Evolutionary conservation across 2,797 vertebrate species (phyloP), one percentile per base, ranked within the genome.

Genomic region (Pipistrellus pipistrellus): DNA sequence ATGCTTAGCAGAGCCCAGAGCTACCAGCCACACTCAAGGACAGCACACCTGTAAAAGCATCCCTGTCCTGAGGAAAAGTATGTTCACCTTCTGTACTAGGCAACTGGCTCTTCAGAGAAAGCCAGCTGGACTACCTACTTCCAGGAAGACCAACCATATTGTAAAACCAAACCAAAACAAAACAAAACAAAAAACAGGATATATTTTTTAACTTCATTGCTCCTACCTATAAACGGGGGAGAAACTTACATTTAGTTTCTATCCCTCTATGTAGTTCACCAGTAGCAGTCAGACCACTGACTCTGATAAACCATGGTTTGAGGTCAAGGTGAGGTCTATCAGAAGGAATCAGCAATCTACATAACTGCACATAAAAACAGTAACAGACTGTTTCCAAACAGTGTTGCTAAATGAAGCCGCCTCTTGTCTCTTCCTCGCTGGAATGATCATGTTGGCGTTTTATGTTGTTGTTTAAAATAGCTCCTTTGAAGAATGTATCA

Each of bases 391-490:
- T 82, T 81, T 93, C 17, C 69, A 88, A 95, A 90, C 5, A 48
- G 8, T 11, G 8, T 71, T 94, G 88, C 93, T 69, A 51, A 93
- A 88, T 46, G 12, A 4, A 80, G 23, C 41, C 62, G 10, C 30
- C 14, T 55, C 17, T 73, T 53, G 51, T 51, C 51, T 51, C 51
- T 57, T 44, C 30, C 55, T 92, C 55, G 14, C 71, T 92, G 17
- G 9, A 35, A 11, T 85, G 82, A 77, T 3, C 6, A 73, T 85
- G 46, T 55, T 11, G 11, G 8, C 73, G 25, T 51, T 85, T 96
- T 48, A 69, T 41, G 68, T 32, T 80, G 32, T n/a, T 35, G 12
- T 68, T 89, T 59, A 88, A 93, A 94, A 77, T 32, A 68, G 21
- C 2, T 76, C 32, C 15, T 89, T 78, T 53, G 17, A 66, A 89